Conservation (phyloP, 2,888 invertebrate genomes). For the Nebria brevicollis region DNA sequence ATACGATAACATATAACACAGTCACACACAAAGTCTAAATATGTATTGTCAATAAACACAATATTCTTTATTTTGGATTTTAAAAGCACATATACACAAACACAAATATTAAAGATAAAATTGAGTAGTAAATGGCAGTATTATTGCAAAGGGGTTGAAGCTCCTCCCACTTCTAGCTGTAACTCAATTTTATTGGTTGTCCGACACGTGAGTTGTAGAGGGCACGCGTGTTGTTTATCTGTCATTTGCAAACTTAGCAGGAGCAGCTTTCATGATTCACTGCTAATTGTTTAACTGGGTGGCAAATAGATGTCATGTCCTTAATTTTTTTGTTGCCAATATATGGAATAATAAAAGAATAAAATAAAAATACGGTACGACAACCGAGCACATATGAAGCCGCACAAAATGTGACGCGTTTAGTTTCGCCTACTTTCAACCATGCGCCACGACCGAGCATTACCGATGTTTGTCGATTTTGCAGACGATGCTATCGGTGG, state of each 20-base stretch:
- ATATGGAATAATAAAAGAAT: neutral
- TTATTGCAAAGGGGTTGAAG: constrained; percentile 8
- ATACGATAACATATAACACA: neutral
- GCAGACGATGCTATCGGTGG: constrained; percentile 4
- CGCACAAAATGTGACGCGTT: constrained; percentile 33
- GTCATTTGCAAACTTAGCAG: constrained; percentile 2
- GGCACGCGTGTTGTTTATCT: constrained; percentile 13
- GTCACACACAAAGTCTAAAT: neutral
- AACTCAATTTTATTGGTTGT: constrained; percentile 20
- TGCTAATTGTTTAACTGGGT: neutral
- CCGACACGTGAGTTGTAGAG: constrained; percentile 29
- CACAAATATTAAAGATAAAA: neutral
- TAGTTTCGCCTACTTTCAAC: constrained; percentile 32
- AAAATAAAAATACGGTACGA: constrained; percentile 15
- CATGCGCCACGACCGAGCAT: constrained; percentile 26
- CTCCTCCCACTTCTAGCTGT: constrained; percentile 28
- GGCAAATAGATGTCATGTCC: constrained; percentile 32
- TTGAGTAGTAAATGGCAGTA: constrained; percentile 23
- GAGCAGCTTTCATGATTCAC: constrained; percentile 22
- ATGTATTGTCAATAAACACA: neutral
- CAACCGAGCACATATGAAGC: constrained; percentile 29
- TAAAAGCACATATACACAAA: neutral
- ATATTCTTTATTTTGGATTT: neutral
- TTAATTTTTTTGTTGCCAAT: constrained; percentile 12
- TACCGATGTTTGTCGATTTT: constrained; percentile 35